Percentiles rank a stretch among this genome's conserved stretches.
Conservation (phyloP, 2,888 invertebrate species). For the Strigamia transsilvanica region DNA sequence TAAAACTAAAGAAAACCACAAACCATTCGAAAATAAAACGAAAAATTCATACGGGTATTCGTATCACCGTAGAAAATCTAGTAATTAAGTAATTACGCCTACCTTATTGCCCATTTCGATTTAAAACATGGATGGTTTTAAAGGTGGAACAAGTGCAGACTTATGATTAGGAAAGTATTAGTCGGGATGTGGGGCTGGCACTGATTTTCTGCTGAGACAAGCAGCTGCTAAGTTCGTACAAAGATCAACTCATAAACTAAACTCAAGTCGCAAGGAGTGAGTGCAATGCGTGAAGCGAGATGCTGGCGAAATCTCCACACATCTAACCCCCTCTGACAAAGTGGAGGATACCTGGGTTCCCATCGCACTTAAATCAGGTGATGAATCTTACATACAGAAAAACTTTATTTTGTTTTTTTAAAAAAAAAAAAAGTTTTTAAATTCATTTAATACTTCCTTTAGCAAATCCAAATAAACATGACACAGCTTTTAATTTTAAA, state of each 20-base stretch:
- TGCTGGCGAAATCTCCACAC: slow-evolving; percentile 19
- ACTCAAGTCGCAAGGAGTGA: slow-evolving; percentile 5
- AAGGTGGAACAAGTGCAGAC: background rate
- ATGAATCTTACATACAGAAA: background rate
- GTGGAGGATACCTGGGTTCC: slow-evolving; percentile 19
- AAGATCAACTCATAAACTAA: slow-evolving; percentile 30
- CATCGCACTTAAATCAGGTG: background rate
- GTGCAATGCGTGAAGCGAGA: slow-evolving; percentile 12
- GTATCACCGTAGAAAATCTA: background rate
- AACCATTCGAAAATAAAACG: background rate
- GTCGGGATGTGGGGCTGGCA: background rate
- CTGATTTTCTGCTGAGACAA: slow-evolving; percentile 11
- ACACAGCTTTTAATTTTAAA: background rate
- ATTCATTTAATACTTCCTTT: too few species aligned
- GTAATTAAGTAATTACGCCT: background rate
- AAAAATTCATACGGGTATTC: background rate
- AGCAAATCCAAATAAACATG: too few species aligned
- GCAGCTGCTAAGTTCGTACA: slow-evolving; percentile 28
- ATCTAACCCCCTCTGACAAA: background rate
- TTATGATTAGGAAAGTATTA: background rate
- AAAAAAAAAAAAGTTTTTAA: too few species aligned
- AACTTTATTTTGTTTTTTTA: too few species aligned
- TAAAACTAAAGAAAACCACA: background rate
- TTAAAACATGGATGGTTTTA: background rate
- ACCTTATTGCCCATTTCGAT: slow-evolving; percentile 17